Conservation (phyloP, 23 tunicate species). For the Halocynthia roretzi region DNA sequence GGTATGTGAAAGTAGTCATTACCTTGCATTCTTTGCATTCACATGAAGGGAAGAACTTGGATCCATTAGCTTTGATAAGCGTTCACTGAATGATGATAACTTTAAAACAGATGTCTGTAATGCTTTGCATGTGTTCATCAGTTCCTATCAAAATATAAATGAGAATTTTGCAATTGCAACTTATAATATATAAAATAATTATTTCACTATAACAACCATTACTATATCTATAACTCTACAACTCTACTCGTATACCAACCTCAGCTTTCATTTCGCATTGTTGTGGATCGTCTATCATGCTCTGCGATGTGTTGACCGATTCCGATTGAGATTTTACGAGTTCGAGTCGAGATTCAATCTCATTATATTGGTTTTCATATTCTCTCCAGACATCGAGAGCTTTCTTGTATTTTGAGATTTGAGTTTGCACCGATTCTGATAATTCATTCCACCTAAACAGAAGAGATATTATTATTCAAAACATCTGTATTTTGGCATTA, state of each 20-base stretch:
- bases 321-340: constrained; percentile 23
- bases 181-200: no score
- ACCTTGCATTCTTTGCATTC: constrained; percentile 10
- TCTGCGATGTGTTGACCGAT: neutral
- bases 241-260: constrained; percentile 7
- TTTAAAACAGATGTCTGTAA: neutral
- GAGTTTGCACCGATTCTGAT: neutral
- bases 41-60: constrained; percentile 1
- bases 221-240: no score
- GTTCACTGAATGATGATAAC: constrained; percentile 13
- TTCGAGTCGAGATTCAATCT: constrained; percentile 7
- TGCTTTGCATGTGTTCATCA: constrained; percentile 3
- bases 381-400: constrained; percentile 8
- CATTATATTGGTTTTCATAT: constrained; percentile 23
- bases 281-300: constrained; percentile 31
- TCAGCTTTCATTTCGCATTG: constrained; percentile 27
- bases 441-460: constrained; percentile 39
- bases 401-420: constrained; percentile 12
- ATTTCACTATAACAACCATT: no score
- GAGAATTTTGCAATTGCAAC: no score
- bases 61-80: neutral
- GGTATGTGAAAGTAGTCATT: neutral
- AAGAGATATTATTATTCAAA: neutral
- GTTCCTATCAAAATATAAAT: neutral
- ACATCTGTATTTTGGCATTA: no score